phyloP scores from a whole-genome alignment of 2,888 invertebrate genomes.

The Allygus modestus region DNA sequence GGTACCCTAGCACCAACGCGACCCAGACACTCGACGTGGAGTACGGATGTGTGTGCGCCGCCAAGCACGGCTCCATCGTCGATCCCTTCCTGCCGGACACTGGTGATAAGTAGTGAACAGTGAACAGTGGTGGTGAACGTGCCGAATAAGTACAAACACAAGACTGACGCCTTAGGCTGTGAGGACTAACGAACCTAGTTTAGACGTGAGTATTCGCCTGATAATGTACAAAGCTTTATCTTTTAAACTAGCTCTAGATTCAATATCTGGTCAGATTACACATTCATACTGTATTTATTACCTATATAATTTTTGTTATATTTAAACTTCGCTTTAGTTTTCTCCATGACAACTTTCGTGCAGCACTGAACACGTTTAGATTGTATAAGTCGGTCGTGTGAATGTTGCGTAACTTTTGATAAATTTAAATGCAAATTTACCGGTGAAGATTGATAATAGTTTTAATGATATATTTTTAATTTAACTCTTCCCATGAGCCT shows the following conservation, averaged over 20 bases:
- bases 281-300: too few relatives aligned
- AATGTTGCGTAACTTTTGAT: too few relatives aligned
- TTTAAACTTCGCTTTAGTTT: too few relatives aligned
- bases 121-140: background rate
- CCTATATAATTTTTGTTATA: too few relatives aligned
- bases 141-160: background rate
- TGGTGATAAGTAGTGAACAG: background rate
- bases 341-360: too few relatives aligned
- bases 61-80: background rate
- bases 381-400: too few relatives aligned
- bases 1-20: constrained; percentile 40
- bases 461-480: too few relatives aligned
- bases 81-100: constrained; percentile 22
- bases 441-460: too few relatives aligned
- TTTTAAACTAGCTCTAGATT: background rate
- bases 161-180: constrained; percentile 18
- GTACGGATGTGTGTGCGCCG: constrained; percentile 55
- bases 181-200: background rate
- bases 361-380: too few relatives aligned
- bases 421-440: too few relatives aligned
- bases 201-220: background rate
- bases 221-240: constrained; percentile 24
- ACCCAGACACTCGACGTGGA: constrained; percentile 22
- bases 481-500: too few relatives aligned
- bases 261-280: too few relatives aligned